phyloP scores from a whole-genome alignment of 2,888 invertebrate species.

The Stenchaetothrips biformis region DNA sequence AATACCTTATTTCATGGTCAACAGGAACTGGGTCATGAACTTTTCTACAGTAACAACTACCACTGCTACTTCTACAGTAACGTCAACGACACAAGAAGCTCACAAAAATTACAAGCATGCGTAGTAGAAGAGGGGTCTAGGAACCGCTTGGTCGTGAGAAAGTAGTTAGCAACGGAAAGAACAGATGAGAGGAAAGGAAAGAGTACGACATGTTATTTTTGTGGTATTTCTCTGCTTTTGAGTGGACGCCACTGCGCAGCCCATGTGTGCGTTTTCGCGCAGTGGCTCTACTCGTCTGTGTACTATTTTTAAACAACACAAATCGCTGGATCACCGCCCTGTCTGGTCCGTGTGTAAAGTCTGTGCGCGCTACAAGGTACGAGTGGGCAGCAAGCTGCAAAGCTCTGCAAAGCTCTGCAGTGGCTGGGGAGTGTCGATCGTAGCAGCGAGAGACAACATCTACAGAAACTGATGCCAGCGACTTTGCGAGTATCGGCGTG shows the following conservation, averaged over 20 bases:
- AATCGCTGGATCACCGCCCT: too few species aligned
- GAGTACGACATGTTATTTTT: neutral
- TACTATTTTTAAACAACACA: too few species aligned
- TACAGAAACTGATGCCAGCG: too few species aligned
- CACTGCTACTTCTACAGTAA: neutral
- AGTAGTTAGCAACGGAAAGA: conserved; percentile 9
- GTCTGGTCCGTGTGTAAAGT: too few species aligned
- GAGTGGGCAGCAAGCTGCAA: too few species aligned
- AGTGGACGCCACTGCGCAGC: neutral
- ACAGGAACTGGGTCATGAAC: neutral
- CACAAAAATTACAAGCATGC: neutral
- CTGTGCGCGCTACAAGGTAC: too few species aligned
- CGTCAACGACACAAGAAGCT: conserved; percentile 4
- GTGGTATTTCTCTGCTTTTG: conserved; percentile 36
- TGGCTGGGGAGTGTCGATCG: too few species aligned
- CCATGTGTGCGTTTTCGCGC: neutral
- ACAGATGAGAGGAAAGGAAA: conserved; percentile 10
- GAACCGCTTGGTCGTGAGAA: neutral
- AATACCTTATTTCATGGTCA: neutral
- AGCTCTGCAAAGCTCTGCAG: too few species aligned
- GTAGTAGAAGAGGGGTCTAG: neutral
- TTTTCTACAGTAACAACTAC: neutral
- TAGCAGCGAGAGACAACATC: too few species aligned
- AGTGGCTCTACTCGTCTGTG: too few species aligned
- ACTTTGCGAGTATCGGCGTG: too few species aligned